Evolutionary conservation across 1,140 invertebrate species (phyloP), one percentile per base, ranked within the genome.

Genomic region (Hypothenemus hampei): DNA sequence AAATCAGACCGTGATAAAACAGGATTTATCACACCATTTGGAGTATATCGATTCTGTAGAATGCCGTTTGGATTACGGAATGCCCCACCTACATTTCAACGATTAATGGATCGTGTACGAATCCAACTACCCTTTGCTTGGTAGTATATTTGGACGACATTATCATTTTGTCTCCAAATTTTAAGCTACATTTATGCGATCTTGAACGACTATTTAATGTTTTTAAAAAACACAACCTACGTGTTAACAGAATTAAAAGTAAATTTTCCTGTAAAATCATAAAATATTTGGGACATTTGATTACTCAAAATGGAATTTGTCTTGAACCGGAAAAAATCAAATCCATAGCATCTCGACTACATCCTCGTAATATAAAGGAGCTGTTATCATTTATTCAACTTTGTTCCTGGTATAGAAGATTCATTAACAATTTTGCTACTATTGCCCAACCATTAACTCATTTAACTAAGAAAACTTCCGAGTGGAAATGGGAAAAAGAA

Each of bases 41-140:
- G 71, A 4, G 60, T 39, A 7, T 46, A 46, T 40, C 15, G 20
- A 15, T 57, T 15, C 44, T 22, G 20, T n/a, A n/a, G 65, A 15
- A 66, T 75, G 59, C 69, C 73, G 0, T 70, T 70, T 24, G 68
- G 70, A 7, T 37, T 73, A 71, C 69, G 7, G 77, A n/a, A n/a
- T n/a, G n/a, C n/a, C n/a, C n/a, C n/a, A n/a, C n/a, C n/a, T n/a
- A n/a, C n/a, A n/a, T n/a, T 78, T 55, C 69, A 73, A 63, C 58
- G 72, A 8, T 36, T 72, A 0, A 70, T 75, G 2, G 66, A 72
- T 44, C 47, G 61, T 16, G 44, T 58, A 19, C 20, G 36, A 18
- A n/a, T 29, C 10, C 23, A 40, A 15, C 21, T 58, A 22, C 44
- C 26, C 19, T 58, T 39, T 26, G 21, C 15, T 2, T 58, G 26